A percentile compares a stretch with the other conserved stretches of the same genome.
Evolutionary conservation across 2,888 invertebrate genomes (phyloP).

Genomic region (Mimachlamys varia): DNA sequence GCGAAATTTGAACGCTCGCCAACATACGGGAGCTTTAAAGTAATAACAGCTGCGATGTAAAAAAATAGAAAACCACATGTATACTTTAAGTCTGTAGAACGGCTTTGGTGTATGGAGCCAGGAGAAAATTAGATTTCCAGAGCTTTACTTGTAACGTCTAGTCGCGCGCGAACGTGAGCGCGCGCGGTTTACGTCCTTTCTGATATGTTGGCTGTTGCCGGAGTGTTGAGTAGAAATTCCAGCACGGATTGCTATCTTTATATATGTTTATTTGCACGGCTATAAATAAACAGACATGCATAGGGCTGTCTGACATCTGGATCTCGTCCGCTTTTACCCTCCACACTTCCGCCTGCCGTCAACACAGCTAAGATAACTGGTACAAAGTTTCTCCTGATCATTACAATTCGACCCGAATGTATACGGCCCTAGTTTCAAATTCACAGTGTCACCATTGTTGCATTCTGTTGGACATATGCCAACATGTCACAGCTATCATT

Average conservation of each 20-base stretch:
- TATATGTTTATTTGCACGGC: neutral
- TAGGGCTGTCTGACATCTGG: neutral
- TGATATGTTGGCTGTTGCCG: neutral
- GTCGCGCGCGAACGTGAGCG: neutral
- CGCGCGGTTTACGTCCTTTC: neutral
- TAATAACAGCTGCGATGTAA: slow-evolving; percentile 5
- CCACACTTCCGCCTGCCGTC: neutral
- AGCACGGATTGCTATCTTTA: neutral
- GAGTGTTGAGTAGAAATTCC: neutral
- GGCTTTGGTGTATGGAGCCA: neutral
- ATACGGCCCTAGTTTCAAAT: too few relatives aligned
- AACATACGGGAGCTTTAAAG: neutral
- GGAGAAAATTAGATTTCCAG: neutral
- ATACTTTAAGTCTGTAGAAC: neutral
- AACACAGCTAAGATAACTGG: neutral
- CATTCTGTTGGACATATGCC: too few relatives aligned
- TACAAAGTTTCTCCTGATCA: too few relatives aligned
- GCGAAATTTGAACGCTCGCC: slow-evolving; percentile 17
- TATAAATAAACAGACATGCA: neutral
- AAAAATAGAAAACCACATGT: neutral
- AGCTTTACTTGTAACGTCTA: neutral
- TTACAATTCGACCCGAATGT: too few relatives aligned
- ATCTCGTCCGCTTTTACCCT: neutral
- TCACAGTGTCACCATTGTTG: too few relatives aligned
- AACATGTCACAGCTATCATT: too few relatives aligned